Conservation (phyloP, 2,113 vertebrate genomes). For the Alexandromys fortis region DNA sequence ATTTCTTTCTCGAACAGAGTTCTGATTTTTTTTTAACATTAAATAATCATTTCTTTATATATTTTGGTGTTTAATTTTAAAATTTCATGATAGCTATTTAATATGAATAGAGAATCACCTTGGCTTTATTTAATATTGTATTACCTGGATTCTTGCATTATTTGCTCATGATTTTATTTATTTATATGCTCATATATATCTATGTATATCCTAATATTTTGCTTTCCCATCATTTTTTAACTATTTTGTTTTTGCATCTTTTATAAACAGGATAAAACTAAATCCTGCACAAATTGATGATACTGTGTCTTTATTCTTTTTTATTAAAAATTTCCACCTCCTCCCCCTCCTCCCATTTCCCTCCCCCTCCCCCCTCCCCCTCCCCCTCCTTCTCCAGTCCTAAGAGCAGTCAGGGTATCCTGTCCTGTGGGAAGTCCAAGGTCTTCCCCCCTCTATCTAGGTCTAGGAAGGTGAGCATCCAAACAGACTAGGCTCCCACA, state of each 20-base stretch:
- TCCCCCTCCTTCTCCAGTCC: too few relatives aligned
- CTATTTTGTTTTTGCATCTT: not conserved
- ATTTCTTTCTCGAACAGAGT: not conserved
- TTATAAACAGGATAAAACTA: not conserved
- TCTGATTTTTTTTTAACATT: not conserved
- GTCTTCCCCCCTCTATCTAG: too few relatives aligned
- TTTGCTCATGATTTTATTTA: not conserved
- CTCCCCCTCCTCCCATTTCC: too few relatives aligned
- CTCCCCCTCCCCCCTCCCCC: too few relatives aligned
- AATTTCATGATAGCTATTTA: not conserved
- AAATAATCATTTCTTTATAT: not conserved
- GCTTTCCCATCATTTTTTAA: slow-evolving; percentile 28
- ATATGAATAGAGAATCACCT: not conserved
- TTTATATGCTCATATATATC: not conserved
- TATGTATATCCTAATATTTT: not conserved
- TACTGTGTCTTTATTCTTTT: not conserved
- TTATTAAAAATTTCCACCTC: too few relatives aligned
- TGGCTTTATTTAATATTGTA: slow-evolving; percentile 20
- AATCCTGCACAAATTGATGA: slow-evolving; percentile 18
- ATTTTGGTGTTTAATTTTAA: not conserved
- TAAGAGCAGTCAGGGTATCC: too few relatives aligned
- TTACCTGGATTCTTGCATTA: not conserved
- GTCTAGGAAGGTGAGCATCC: too few relatives aligned
- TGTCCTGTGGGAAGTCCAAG: too few relatives aligned
- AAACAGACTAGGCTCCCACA: too few relatives aligned